Conservation (phyloP, 1,140 invertebrate genomes). For the Octopus sinensis region DNA sequence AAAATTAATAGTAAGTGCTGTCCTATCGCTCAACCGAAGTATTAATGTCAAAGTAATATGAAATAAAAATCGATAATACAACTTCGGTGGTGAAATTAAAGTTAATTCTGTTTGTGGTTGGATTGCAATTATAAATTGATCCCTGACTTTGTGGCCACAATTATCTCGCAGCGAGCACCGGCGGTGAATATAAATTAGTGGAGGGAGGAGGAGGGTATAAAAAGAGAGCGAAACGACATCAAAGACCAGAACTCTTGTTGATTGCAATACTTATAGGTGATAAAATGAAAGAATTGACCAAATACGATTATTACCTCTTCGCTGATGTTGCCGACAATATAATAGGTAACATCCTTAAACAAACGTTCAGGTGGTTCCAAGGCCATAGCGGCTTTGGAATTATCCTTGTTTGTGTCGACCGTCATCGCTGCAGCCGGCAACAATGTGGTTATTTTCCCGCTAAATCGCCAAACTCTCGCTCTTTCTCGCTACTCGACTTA, state of each 20-base stretch:
- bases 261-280: neutral
- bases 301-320: slow-evolving; percentile 44
- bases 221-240: neutral
- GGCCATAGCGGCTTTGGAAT: slow-evolving; percentile 3
- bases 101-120: too few relatives aligned
- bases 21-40: too few relatives aligned
- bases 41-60: too few relatives aligned
- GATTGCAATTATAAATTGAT: too few relatives aligned
- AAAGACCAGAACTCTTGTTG: neutral
- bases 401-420: slow-evolving; percentile 18
- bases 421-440: slow-evolving; percentile 11
- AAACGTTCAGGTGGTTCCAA: slow-evolving; percentile 35
- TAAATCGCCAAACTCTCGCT: neutral
- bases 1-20: too few relatives aligned
- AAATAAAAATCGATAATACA: too few relatives aligned
- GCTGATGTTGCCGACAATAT: slow-evolving; percentile 52
- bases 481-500: neutral
- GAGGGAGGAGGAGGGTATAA: neutral
- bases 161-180: neutral
- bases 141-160: too few relatives aligned
- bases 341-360: slow-evolving; percentile 57
- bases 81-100: too few relatives aligned
- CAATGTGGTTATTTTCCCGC: neutral
- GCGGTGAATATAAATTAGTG: neutral
- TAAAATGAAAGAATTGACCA: neutral